These are phyloP conservation scores for Tachina lurida DNA, from an alignment of 2,888 invertebrate species.

Conservation along the genomic window DNA sequence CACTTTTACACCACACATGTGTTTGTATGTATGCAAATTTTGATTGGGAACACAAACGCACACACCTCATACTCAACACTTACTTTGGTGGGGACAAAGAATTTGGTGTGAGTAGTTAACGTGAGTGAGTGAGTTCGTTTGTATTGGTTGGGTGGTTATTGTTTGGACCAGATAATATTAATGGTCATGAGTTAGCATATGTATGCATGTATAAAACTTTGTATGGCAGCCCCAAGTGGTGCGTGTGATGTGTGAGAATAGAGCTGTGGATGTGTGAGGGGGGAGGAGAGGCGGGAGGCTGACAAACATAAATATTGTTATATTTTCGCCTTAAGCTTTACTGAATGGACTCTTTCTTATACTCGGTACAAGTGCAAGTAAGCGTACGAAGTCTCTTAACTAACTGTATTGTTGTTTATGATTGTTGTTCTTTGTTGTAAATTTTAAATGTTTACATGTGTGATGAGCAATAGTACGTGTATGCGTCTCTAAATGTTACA, in stretches of 20 bases:
- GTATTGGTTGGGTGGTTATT: constrained; percentile 62
- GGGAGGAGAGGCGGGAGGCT: neutral
- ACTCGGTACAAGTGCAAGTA: constrained; percentile 29
- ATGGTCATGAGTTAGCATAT: constrained; percentile 68
- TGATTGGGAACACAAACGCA: constrained; percentile 35
- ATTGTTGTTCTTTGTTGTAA: constrained; percentile 60
- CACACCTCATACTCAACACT: constrained; percentile 44
- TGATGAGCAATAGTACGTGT: neutral
- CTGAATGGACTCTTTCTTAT: constrained; percentile 66
- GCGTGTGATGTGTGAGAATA: neutral
- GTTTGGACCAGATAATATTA: constrained; percentile 67
- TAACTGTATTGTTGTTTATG: constrained; percentile 68
- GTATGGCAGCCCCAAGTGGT: neutral
- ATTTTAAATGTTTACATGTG: constrained; percentile 27
- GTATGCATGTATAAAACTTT: constrained; percentile 17
- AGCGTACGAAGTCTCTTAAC: constrained; percentile 58
- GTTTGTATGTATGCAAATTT: constrained; percentile 66
- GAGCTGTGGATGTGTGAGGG: neutral
- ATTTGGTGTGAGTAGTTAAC: neutral
- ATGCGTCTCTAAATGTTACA: neutral
- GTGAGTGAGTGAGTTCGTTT: constrained; percentile 16
- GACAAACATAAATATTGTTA: constrained; percentile 15
- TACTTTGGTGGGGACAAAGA: neutral
- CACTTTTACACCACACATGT: constrained; percentile 23
- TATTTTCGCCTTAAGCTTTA: constrained; percentile 52